Percentiles rank a stretch among this genome's conserved stretches.
phyloP scores from a whole-genome alignment of 2,113 vertebrate species.

The Crotophaga sulcirostris region DNA sequence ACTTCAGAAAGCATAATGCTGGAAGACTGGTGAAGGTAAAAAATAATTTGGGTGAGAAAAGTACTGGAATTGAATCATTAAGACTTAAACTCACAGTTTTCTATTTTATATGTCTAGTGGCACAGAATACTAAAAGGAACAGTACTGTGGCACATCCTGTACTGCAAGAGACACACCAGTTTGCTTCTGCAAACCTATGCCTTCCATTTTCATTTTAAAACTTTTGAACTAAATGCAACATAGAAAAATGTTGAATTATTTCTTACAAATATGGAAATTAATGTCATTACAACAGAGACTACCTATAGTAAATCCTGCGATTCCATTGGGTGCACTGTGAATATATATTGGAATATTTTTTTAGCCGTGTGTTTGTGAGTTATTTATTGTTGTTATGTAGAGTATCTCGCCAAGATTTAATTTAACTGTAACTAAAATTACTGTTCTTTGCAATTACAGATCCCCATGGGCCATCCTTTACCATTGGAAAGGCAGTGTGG shows the following conservation, averaged over 20 bases:
- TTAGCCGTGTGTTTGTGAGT: not conserved
- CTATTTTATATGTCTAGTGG: not conserved
- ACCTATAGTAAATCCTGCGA: not conserved
- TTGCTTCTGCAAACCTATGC: not conserved
- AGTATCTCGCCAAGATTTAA: not conserved
- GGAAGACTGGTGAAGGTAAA: not conserved
- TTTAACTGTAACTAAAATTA: not conserved
- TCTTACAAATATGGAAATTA: not conserved
- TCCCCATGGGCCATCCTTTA: slow-evolving; percentile 96
- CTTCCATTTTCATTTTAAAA: not conserved
- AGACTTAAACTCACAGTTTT: not conserved
- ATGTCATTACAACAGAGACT: not conserved
- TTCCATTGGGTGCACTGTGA: not conserved
- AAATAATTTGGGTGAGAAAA: not conserved
- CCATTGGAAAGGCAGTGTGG: slow-evolving; percentile 98
- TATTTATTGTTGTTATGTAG: not conserved
- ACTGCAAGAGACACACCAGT: not conserved
- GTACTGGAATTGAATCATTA: not conserved
- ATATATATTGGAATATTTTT: not conserved
- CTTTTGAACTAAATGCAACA: not conserved
- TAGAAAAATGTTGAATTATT: not conserved
- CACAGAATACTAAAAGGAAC: not conserved
- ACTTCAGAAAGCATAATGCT: not conserved
- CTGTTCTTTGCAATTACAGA: slow-evolving; percentile 69
- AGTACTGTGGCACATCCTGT: not conserved